Base-by-base conservation (phyloP, 2,113 vertebrate genomes). In the Lophotis ruficrista region DNA sequence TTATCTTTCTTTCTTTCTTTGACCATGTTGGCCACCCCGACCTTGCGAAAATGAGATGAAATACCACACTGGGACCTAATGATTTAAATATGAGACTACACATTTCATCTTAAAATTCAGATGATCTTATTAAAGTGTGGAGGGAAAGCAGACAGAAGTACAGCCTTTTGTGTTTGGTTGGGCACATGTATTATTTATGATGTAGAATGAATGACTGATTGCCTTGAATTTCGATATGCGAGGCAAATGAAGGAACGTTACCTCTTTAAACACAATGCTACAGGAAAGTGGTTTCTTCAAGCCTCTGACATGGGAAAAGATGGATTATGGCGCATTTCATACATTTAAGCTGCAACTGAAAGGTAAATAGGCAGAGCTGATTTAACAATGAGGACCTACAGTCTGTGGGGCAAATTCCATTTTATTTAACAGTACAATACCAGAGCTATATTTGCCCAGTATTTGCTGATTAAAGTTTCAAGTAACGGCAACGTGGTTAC, bases 101-200 rank as follows among this genome's bases (percentile, higher is more conserved):
- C 69, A 95, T 97, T 97, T 93, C 69, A 92, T 95, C 92, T 84
- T 91, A 66, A 90, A 94, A 91, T 89, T 94, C 70, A 94, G 88
- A 96, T 9, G 60, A 76, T 83, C 78, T 90, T 94, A 81, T 96
- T 96, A 86, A 89, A 89, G 41, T 87, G 90, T 73, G 71, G 58
- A 81, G 30, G 50, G 45, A 73, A 93, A 92, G 83, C 60, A 89
- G 93, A 35, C 64, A 76, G n/a, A 82, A 94, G 77, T 62, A 94
- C 25, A 87, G 53, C 56, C 93, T 64, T 97, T 95, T 96, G 94
- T 92, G 48, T 93, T 96, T 91, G 93, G 84, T 71, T 92, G 81
- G 93, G 51, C 68, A 57, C 87, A 80, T 94, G 91, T 64, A 91
- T 95, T 96, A 96, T 97, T 95, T 97, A 96, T 96, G 89, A 96